Evolutionary conservation across 2,888 invertebrate species (phyloP), one percentile per base, ranked within the genome.

Genomic region (Arctia plantaginis): DNA sequence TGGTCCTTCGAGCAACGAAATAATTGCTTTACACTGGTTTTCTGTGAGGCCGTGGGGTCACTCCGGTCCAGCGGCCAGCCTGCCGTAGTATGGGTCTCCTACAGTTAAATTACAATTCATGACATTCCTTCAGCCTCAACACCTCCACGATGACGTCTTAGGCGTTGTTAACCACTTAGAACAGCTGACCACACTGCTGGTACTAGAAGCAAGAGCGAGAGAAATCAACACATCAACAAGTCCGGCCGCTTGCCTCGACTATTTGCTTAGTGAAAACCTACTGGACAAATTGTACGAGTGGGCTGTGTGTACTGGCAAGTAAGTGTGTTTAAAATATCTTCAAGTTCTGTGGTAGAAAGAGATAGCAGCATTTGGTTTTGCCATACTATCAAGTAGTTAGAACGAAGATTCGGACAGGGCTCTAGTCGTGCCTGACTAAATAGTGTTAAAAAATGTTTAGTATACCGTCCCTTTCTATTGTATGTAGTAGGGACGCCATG

Each of bases 81-180:
- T 6, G 20, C 47, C 47, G 7, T 20, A 47, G 23, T 23, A 47
- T 47, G 20, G 23, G 20, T 23, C 51, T 51, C 20, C 23, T 18
- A 23, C 59, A 59, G 27, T n/a, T 27, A 59, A 55, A 18, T 35
- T 3, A 33, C 23, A 62, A 30, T 33, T 15, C 0, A 41, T n/a
- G 27, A 13, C 41, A 35, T 59, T 73, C 20, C 88, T 86, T 0
- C 87, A 95, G 95, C 94, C 94, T 0, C 90, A 92, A 78, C 93
- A 94, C 81, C 91, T 95, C 1, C 97, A 98, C 87, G 99, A 99
- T 90, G 99, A 99, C 92, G 98, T 99, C 1, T 96, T 98, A 65
- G 98, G 98, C 39, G 99, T 99, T 69, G 98, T 99, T 30, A 99
- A 98, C 90, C 98, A 99, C 89, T 95, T 99, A 87, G 99, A 99